These are phyloP conservation scores for Oscheius onirici DNA, from an alignment of 2,888 invertebrate genomes.

Conservation along the genomic window DNA sequence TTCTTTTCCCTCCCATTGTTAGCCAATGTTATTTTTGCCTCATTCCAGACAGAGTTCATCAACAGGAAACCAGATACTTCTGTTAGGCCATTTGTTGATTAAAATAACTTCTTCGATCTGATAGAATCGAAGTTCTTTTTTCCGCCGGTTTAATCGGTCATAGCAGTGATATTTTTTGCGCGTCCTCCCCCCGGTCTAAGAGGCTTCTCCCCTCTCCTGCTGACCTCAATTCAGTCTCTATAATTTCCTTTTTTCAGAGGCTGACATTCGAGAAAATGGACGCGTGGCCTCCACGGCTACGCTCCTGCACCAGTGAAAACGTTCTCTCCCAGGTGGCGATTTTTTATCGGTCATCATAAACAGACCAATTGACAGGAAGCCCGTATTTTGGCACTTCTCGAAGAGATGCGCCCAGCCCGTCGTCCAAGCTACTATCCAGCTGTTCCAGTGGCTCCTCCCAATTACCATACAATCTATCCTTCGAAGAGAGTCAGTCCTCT, in stretches of 20 bases:
- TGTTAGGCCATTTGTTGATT: no score
- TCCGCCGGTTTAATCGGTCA: neutral
- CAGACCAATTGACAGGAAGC: constrained; percentile 38
- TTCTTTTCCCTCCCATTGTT: neutral
- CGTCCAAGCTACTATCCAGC: neutral
- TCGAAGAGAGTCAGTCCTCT: neutral
- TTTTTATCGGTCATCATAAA: neutral
- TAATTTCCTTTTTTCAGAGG: no score
- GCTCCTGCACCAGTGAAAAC: constrained; percentile 18
- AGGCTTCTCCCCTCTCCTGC: neutral
- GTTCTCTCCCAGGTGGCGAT: constrained; percentile 11
- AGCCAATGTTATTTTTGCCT: neutral
- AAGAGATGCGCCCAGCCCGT: constrained; percentile 45
- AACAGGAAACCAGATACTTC: neutral
- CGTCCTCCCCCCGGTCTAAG: neutral
- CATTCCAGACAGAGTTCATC: neutral
- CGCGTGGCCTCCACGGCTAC: constrained; percentile 20
- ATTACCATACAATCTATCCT: constrained; percentile 22
- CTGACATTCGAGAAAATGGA: neutral
- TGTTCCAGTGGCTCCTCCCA: constrained; percentile 17
- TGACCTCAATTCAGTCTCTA: no score
- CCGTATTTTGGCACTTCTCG: constrained; percentile 42
- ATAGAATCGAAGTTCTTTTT: no score
- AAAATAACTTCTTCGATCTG: no score
- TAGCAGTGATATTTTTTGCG: neutral